Evolutionary conservation across 37 sponge, comb jelly and placozoan species (phyloP), one percentile per base, ranked within the genome.

Genomic region (Petrosia ficiformis): DNA sequence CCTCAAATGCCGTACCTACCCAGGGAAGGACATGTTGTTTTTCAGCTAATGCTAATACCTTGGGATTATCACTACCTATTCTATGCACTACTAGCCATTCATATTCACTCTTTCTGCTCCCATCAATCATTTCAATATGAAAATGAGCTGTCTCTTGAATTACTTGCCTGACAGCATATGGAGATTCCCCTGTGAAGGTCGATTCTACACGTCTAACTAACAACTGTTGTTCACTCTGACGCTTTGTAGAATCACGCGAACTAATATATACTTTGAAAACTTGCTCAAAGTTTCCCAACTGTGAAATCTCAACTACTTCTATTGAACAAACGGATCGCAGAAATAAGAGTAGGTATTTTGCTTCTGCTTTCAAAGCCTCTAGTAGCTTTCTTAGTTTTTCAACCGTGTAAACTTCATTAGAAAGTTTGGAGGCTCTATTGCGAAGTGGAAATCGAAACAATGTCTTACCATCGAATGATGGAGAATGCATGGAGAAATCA

Each of bases 1-100:
- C 24, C 33, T 80, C 77, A 21, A 82, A 24, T 24, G 88, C 82
- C 16, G 59, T 54, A 1, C 88, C 88, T 24, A 87, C 83, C 82
- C 88, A 87, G 24, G 88, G 88, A 34, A 82, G 44, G 4, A 56
- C 25, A 4, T 16, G n/a, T 25, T 43, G 44, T 5, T 70, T n/a
- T 4, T 29, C 37, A 8, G 82, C 82, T 4, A 63, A 14, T 24
- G 35, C 65, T n/a, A 39, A 25, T 4, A 87, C 72, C 24, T 83
- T 59, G 21, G 43, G 21, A 21, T 30, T 44, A 0, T 21, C 32
- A 2, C 72, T 70, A 4, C 82, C 77, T 14, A 87, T 72, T 24
- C 39, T 61, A 19, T 68, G 74, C 3, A 40, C 65, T 3, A 87
- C 88, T 39, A 82, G 43, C 82, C 88, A 87, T 21, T 76, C 29